A percentile compares a stretch with the other conserved stretches of the same genome.
phyloP scores from a whole-genome alignment of 2,797 vertebrate genomes.

The Uromys caudimaculatus region DNA sequence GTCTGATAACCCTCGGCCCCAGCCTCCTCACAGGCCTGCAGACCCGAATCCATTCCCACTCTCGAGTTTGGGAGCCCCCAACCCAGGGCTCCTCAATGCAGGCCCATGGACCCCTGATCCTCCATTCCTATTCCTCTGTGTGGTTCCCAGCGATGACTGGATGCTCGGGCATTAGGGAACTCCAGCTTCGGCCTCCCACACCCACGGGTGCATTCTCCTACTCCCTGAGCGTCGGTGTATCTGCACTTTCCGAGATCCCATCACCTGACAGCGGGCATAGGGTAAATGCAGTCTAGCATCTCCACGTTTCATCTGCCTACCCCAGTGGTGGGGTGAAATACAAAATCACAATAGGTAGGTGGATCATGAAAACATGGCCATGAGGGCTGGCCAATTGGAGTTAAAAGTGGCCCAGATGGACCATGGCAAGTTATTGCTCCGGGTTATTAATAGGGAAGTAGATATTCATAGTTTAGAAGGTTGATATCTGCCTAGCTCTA shows the following conservation, averaged over 20 bases:
- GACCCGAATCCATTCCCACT: background rate
- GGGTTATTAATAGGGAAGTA: background rate
- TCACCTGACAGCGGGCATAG: background rate
- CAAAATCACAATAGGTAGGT: background rate
- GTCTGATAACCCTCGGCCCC: no score
- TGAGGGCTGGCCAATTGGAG: background rate
- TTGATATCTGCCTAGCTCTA: background rate
- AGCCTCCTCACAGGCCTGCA: background rate
- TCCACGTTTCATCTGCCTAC: background rate
- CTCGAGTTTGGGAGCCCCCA: no score
- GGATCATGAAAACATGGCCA: background rate
- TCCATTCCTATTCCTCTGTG: background rate
- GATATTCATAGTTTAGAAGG: background rate
- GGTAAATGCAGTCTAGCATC: background rate
- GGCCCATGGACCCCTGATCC: background rate
- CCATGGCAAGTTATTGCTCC: background rate
- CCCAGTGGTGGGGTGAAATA: background rate
- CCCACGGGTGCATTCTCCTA: background rate
- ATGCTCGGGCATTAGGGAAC: background rate
- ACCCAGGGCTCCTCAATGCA: background rate
- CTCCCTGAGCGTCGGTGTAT: background rate
- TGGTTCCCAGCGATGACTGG: background rate
- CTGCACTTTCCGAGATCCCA: no score
- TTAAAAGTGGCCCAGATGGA: background rate
- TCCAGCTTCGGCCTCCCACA: background rate